These are phyloP conservation scores for Atractosteus spatula DNA, from an alignment of 2,113 vertebrate species.

Conservation along the genomic window DNA sequence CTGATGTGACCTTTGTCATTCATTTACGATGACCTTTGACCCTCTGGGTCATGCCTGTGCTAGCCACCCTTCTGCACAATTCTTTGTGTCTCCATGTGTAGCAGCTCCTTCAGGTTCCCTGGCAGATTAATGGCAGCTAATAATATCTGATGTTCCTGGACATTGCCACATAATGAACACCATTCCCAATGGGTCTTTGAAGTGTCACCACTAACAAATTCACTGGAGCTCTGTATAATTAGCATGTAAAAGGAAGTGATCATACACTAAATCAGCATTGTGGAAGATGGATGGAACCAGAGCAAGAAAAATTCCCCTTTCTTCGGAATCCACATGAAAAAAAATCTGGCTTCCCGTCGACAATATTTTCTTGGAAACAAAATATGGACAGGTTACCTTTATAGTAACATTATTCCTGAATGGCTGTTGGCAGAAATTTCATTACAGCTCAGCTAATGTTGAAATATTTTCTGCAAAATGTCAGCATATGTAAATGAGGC, in stretches of 20 bases:
- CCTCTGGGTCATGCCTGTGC: constrained; percentile 55
- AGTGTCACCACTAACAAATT: constrained; percentile 99
- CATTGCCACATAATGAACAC: constrained; percentile 95
- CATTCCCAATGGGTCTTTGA: constrained; percentile 89
- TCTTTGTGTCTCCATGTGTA: constrained; percentile 67
- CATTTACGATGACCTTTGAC: constrained; percentile 70
- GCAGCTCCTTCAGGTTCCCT: constrained; percentile 67
- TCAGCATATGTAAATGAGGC: constrained; percentile 98
- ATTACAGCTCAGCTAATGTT: constrained; percentile 92
- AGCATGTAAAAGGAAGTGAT: constrained; percentile 90
- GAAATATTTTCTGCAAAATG: constrained; percentile 98
- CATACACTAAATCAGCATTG: constrained; percentile 83
- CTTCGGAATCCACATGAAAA: constrained; percentile 64
- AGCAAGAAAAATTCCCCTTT: constrained; percentile 70
- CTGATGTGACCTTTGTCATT: constrained; percentile 41
- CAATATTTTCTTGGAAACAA: constrained; percentile 87
- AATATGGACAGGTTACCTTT: constrained; percentile 96
- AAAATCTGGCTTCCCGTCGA: constrained; percentile 78
- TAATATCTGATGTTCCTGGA: constrained; percentile 99
- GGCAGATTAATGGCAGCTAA: constrained; percentile 99
- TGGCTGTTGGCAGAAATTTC: constrained; percentile 94
- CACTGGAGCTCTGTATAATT: constrained; percentile 84
- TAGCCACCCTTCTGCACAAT: constrained; percentile 70
- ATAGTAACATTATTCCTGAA: constrained; percentile 98
- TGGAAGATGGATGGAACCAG: constrained; percentile 81